Evolutionary conservation across 2,888 invertebrate species (phyloP).

Genomic region (Dusona sp.): DNA sequence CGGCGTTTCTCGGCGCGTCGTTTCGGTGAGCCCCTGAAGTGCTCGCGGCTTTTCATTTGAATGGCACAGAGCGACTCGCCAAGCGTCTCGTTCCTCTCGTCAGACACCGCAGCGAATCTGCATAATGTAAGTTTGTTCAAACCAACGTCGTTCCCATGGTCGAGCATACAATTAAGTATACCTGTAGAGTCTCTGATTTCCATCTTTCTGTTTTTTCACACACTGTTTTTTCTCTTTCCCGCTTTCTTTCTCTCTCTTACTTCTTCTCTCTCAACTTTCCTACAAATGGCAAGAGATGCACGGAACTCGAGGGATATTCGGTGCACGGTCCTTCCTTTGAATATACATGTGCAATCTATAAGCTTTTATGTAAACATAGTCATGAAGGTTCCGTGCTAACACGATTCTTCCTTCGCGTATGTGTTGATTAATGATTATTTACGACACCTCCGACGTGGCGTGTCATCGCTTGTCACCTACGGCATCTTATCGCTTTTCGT

Average conservation of each 20-base stretch:
- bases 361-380: conserved; percentile 23
- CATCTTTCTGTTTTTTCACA: conserved; percentile 62
- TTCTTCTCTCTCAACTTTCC: conserved; percentile 33
- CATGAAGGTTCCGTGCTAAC: conserved; percentile 25
- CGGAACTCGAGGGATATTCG: conserved; percentile 51
- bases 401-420: conserved; percentile 41
- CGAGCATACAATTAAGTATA: conserved; percentile 51
- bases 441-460: conserved; percentile 39
- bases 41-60: conserved; percentile 70
- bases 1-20: conserved; percentile 36
- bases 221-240: conserved; percentile 32
- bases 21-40: conserved; percentile 53
- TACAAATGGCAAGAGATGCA: conserved; percentile 25
- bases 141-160: conserved; percentile 65
- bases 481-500: conserved; percentile 49
- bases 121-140: conserved; percentile 78
- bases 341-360: conserved; percentile 34
- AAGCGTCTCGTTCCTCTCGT: conserved; percentile 72
- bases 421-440: conserved; percentile 64
- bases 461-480: conserved; percentile 51
- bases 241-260: not conserved
- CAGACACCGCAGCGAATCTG: conserved; percentile 74
- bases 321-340: conserved; percentile 43
- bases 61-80: conserved; percentile 68
- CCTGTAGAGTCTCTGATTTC: conserved; percentile 59